phyloP scores from a whole-genome alignment of 2,888 invertebrate species.

The Vannuccia rotundouncinata region DNA sequence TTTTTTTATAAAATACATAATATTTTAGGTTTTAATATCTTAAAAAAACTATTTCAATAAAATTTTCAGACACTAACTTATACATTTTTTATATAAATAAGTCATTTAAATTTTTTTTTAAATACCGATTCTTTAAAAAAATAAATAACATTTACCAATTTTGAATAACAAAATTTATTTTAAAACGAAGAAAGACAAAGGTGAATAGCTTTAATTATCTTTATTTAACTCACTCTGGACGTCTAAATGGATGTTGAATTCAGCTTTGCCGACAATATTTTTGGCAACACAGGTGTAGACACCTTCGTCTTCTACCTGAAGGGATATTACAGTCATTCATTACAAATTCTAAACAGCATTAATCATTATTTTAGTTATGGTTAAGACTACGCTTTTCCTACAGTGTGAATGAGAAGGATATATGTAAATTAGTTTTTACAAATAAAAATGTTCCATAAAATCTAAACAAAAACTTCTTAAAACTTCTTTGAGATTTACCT shows the following conservation, averaged over 20 bases:
- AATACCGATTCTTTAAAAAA: too few relatives aligned
- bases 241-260: constrained; percentile 18
- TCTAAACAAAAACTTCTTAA: too few relatives aligned
- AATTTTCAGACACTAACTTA: too few relatives aligned
- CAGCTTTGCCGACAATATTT: constrained; percentile 54
- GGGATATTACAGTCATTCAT: neutral
- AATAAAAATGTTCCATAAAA: neutral
- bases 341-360: neutral
- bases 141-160: too few relatives aligned
- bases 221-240: constrained; percentile 20
- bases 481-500: neutral
- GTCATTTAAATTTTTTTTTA: too few relatives aligned
- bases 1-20: too few relatives aligned
- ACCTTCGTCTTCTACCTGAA: constrained; percentile 52
- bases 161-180: too few relatives aligned
- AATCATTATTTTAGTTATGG: neutral
- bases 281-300: constrained; percentile 56
- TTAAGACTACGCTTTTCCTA: neutral
- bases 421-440: neutral
- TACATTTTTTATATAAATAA: too few relatives aligned
- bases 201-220: neutral
- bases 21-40: too few relatives aligned
- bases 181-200: too few relatives aligned
- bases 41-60: too few relatives aligned
- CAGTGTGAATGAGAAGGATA: neutral